Base-by-base conservation (phyloP, 1,140 invertebrate genomes). In the Caenorhabditis latens region DNA sequence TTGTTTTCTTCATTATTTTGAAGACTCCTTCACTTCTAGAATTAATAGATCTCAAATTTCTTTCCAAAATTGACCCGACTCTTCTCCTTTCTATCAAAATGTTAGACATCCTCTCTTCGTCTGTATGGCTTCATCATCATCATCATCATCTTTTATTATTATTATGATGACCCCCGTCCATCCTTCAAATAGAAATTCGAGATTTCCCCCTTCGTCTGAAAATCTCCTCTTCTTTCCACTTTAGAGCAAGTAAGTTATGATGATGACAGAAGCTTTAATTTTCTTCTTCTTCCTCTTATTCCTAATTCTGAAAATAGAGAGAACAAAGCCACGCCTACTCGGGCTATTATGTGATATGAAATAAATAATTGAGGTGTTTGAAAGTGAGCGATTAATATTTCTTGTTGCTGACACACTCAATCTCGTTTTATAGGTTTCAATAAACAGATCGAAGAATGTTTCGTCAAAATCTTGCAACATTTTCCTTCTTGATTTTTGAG, bases 51-150 rank as follows among this genome's bases (percentile, higher is more conserved):
- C 71, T 79, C 71, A 21, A 50, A 50, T 79, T 32, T 32, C 32
- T 32, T 32, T 79, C 53, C 71, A 46, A 43, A 19, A n/a, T 50
- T 50, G 14, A 11, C 16, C 40, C 42, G 16, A 71, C 46, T 43
- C 43, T 71, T 32, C 32, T 32, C 32, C 32, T 19, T 71, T 71
- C 65, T 65, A 65, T 65, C 21, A 65, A 71, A 79, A 79, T 79
- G n/a, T 79, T 79, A 50, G 71, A 79, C 71, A 71, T n/a, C 71
- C 6, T 6, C 40, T n/a, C 8, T n/a, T 19, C 65, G 46, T 46
- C 24, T 53, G n/a, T 46, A 79, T 14, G 71, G 71, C 71, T 79
- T 79, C 71, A 50, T 79, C 71, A 48, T 24, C 71, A 79, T 79
- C 46, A 24, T 79, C 46, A 79, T 46, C 13, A 53, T 71, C 4